Evolutionary conservation across 2,888 invertebrate species (phyloP).

Genomic region (Perithous albicinctus): DNA sequence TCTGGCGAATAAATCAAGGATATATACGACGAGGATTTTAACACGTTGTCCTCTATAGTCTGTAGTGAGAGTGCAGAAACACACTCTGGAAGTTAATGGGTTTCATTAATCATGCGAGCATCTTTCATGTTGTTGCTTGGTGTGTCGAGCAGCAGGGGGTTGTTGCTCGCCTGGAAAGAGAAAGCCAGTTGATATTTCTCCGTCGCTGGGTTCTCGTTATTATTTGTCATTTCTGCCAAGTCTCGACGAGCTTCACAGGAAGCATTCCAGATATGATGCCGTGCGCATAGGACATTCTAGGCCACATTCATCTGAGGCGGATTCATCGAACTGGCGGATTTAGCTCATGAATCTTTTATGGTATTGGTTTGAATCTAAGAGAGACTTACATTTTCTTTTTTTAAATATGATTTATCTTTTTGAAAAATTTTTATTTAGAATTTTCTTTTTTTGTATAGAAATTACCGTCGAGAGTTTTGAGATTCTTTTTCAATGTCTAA

Average conservation of each 20-base stretch:
- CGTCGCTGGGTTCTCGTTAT: conserved; percentile 75
- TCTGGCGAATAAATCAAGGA: conserved; percentile 5
- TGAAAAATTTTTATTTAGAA: too few relatives aligned
- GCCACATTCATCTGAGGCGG: too few relatives aligned
- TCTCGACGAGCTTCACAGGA: conserved; percentile 17
- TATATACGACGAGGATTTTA: conserved; percentile 13
- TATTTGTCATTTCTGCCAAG: conserved; percentile 77
- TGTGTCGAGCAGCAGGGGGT: conserved; percentile 2
- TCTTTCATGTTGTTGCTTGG: conserved; percentile 51
- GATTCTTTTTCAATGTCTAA: too few relatives aligned
- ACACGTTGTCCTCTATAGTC: conserved; percentile 27
- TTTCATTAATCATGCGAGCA: conserved; percentile 79
- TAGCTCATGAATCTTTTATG: too few relatives aligned
- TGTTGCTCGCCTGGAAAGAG: conserved; percentile 9
- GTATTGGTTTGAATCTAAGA: too few relatives aligned
- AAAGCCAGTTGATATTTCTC: conserved; percentile 68
- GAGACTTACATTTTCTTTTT: too few relatives aligned
- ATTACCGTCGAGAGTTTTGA: too few relatives aligned
- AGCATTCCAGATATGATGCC: background rate
- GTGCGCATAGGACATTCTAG: too few relatives aligned
- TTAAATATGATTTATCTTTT: too few relatives aligned
- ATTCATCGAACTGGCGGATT: too few relatives aligned
- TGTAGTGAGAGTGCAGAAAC: conserved; percentile 18
- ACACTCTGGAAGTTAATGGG: conserved; percentile 74
- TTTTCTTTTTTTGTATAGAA: too few relatives aligned